Percentiles rank a stretch among this genome's conserved stretches.
phyloP scores from a whole-genome alignment of 2,797 vertebrate genomes.

The Enteromius trimaculatus region DNA sequence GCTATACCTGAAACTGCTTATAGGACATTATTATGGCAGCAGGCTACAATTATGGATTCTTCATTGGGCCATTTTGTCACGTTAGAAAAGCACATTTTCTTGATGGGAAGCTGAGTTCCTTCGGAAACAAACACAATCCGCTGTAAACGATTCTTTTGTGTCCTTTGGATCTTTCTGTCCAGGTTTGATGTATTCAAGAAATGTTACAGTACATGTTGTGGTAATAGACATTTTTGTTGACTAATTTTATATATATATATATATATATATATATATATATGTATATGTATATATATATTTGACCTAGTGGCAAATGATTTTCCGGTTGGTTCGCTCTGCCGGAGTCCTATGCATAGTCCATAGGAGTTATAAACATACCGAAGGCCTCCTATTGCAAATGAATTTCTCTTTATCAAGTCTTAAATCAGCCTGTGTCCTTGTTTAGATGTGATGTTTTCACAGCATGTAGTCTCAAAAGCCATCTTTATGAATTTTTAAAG shows the following conservation, averaged over 20 bases:
- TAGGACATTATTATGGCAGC: slow-evolving; percentile 26
- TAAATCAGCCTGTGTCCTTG: not conserved
- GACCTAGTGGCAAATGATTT: not conserved
- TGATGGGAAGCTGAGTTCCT: slow-evolving; percentile 14
- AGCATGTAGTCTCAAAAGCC: not conserved
- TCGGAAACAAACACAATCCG: slow-evolving; percentile 9
- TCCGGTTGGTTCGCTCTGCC: not conserved
- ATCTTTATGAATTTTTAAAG: slow-evolving; percentile 6
- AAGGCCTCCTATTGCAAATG: not conserved
- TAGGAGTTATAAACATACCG: not conserved
- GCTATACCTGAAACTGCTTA: slow-evolving; percentile 49
- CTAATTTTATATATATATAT: not conserved
- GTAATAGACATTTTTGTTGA: not conserved
- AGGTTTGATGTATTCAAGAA: not conserved
- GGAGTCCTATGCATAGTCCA: not conserved
- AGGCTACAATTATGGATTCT: slow-evolving; percentile 38
- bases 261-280: not conserved
- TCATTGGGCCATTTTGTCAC: slow-evolving; percentile 26
- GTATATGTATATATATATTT: not conserved
- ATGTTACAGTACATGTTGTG: not conserved
- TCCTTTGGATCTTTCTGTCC: slow-evolving; percentile 4
- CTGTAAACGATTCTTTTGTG: not conserved
- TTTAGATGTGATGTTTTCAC: slow-evolving; percentile 9
- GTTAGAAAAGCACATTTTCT: slow-evolving; percentile 34
- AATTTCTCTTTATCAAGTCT: slow-evolving; percentile 2